phyloP scores from a whole-genome alignment of 2,113 vertebrate species.

The Carassius carassius region DNA sequence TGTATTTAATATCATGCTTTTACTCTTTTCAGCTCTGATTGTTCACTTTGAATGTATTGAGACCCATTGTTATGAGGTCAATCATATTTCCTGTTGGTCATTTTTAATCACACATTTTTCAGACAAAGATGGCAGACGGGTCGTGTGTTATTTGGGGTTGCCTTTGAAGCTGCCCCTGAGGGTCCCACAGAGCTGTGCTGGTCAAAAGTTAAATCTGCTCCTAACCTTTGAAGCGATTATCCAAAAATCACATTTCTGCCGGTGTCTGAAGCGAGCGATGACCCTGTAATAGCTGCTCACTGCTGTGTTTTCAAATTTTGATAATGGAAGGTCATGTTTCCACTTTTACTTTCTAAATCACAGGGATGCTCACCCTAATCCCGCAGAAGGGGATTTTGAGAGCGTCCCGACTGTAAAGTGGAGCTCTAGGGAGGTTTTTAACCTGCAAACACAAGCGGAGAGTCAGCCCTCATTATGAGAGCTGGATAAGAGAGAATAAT shows the following conservation, averaged over 20 bases:
- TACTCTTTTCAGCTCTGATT: not conserved
- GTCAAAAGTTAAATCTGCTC: constrained; percentile 21
- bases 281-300: not conserved
- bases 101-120: not conserved
- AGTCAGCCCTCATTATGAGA: constrained; percentile 13
- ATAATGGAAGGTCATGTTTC: not conserved
- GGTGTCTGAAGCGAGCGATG: not conserved
- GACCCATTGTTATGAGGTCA: not conserved
- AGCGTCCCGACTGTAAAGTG: constrained; percentile 10
- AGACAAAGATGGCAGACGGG: not conserved
- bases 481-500: constrained; percentile 19
- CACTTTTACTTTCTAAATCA: constrained; percentile 14
- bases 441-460: not conserved
- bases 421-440: constrained; percentile 11
- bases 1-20: not conserved
- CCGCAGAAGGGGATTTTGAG: not conserved
- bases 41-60: not conserved
- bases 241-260: not conserved
- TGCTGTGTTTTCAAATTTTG: constrained; percentile 14
- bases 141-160: not conserved
- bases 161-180: not conserved
- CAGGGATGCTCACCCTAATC: constrained; percentile 4
- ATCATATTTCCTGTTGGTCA: not conserved
- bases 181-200: not conserved
- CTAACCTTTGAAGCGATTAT: not conserved